Percentiles rank a stretch among this genome's conserved stretches.
These are phyloP conservation scores for Yponomeuta malinellus DNA, from an alignment of 2,888 invertebrate genomes.

Conservation along the genomic window DNA sequence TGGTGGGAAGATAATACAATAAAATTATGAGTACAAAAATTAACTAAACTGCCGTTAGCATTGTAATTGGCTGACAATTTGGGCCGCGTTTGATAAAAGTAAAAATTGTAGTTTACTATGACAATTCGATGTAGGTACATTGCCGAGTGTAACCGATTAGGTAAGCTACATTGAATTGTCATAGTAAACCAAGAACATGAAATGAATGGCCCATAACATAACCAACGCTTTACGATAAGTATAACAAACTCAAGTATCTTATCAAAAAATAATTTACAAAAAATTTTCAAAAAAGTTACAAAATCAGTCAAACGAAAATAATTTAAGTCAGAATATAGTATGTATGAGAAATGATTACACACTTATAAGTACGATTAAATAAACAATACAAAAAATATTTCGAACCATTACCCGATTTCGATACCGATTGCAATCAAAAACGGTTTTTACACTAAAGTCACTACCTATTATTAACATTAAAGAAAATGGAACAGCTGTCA, in stretches of 20 bases:
- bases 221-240: neutral
- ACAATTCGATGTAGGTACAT: too few species aligned
- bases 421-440: neutral
- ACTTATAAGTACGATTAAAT: neutral
- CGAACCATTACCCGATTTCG: neutral
- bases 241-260: constrained; percentile 1
- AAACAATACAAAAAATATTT: constrained; percentile 1
- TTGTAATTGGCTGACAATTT: neutral
- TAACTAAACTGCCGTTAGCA: neutral
- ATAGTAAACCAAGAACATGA: too few species aligned
- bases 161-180: too few species aligned
- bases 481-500: too few species aligned
- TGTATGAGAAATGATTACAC: constrained; percentile 3
- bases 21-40: neutral
- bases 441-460: too few species aligned
- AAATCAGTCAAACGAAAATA: constrained; percentile 11
- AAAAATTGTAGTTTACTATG: too few species aligned
- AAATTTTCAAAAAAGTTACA: constrained; percentile 5
- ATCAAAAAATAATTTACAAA: constrained; percentile 4
- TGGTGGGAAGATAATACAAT: constrained; percentile 13
- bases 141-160: too few species aligned
- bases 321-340: neutral
- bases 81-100: too few species aligned
- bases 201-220: neutral
- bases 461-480: too few species aligned